These are phyloP conservation scores for Ginglymostoma cirratum DNA, from an alignment of 2,113 vertebrate genomes.

Conservation along the genomic window DNA sequence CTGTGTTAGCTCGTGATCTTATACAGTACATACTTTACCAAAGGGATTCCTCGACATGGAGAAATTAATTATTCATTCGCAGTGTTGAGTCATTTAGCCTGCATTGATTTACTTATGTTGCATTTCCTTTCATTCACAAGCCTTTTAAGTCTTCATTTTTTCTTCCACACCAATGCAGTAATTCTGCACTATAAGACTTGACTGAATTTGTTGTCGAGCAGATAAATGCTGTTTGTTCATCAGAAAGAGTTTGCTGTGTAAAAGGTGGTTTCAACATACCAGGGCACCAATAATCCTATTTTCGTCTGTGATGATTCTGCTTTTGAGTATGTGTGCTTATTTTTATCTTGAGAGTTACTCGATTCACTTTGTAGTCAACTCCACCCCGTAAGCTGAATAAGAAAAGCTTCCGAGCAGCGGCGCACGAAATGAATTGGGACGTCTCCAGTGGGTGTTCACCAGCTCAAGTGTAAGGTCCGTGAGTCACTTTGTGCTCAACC, in stretches of 20 bases:
- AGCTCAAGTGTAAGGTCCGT: conserved; percentile 34
- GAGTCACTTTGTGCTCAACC: conserved; percentile 46
- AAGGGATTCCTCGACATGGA: conserved; percentile 45
- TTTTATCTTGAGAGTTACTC: conserved; percentile 33
- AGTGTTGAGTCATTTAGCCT: conserved; percentile 45
- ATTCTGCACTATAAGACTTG: background rate
- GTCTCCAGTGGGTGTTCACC: conserved; percentile 40
- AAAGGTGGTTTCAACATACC: conserved; percentile 35
- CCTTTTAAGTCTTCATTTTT: conserved; percentile 38
- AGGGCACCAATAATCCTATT: background rate
- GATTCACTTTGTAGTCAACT: conserved; percentile 39
- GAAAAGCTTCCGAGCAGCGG: conserved; percentile 44
- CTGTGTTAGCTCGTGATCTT: conserved; percentile 42
- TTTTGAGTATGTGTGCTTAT: conserved; percentile 13
- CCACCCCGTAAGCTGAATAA: conserved; percentile 41
- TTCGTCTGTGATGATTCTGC: background rate
- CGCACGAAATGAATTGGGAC: conserved; percentile 43
- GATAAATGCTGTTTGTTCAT: background rate
- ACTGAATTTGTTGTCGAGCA: background rate
- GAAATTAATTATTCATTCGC: conserved; percentile 52
- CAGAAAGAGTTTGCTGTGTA: conserved; percentile 20
- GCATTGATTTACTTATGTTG: conserved; percentile 51
- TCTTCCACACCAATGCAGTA: conserved; percentile 9
- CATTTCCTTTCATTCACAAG: conserved; percentile 47
- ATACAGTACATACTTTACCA: conserved; percentile 40